phyloP scores from a whole-genome alignment of 1,140 invertebrate genomes.

The Dysdera silvatica region DNA sequence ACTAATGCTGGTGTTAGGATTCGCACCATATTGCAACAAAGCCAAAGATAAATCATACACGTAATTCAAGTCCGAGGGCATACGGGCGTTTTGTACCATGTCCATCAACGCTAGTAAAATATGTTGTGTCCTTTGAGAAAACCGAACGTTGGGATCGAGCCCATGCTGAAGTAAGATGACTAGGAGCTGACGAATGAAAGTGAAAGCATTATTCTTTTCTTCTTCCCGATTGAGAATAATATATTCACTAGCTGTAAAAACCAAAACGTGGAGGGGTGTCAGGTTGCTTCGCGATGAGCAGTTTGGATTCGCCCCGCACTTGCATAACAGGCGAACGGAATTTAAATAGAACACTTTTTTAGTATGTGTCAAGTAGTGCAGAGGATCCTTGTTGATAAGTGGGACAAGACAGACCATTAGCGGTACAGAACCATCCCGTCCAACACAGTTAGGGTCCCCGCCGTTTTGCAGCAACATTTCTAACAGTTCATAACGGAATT shows the following conservation, averaged over 20 bases:
- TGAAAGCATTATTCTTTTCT: constrained; percentile 52
- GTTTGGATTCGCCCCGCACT: constrained; percentile 63
- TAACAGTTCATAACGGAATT: constrained; percentile 62
- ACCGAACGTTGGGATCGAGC: constrained; percentile 54
- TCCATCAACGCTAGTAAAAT: constrained; percentile 58
- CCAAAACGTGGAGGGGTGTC: constrained; percentile 61
- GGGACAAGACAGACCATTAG: constrained; percentile 66
- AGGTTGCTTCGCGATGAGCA: constrained; percentile 60
- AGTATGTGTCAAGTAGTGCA: constrained; percentile 63
- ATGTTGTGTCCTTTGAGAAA: constrained; percentile 53
- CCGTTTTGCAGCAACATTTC: constrained; percentile 62
- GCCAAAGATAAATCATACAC: constrained; percentile 60
- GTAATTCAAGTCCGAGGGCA: constrained; percentile 56
- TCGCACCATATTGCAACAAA: constrained; percentile 57
- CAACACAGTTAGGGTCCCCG: constrained; percentile 59
- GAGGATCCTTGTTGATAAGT: constrained; percentile 63
- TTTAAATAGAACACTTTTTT: constrained; percentile 69
- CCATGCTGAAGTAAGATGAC: constrained; percentile 59
- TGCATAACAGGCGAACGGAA: constrained; percentile 59
- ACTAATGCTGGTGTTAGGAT: constrained; percentile 51
- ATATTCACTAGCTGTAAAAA: constrained; percentile 64
- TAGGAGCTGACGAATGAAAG: constrained; percentile 52
- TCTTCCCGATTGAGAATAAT: constrained; percentile 55
- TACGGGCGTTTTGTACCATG: constrained; percentile 60
- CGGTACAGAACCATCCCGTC: constrained; percentile 60